Conservation (phyloP, 2,888 invertebrate species). For the Lasius fuliginosus region DNA sequence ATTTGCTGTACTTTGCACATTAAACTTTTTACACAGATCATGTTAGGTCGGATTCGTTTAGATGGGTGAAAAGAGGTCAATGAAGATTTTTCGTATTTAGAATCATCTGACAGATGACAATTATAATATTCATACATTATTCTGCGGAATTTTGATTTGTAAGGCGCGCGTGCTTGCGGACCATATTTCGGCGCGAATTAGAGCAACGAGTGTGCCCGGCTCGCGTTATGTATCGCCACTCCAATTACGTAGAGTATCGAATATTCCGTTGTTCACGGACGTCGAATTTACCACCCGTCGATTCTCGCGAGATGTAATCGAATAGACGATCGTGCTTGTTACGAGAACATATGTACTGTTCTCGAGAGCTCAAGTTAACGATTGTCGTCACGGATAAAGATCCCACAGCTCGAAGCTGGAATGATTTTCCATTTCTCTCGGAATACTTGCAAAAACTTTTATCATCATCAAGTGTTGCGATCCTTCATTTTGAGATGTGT, state of each 20-base stretch:
- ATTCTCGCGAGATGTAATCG: constrained; percentile 69
- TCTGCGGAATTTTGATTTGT: constrained; percentile 19
- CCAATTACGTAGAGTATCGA: constrained; percentile 69
- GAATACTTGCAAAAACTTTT: neutral
- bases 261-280: constrained; percentile 63
- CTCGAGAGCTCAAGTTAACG: constrained; percentile 53
- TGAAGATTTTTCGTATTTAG: neutral
- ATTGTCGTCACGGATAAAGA: constrained; percentile 31
- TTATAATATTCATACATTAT: constrained; percentile 39
- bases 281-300: constrained; percentile 59
- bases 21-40: neutral
- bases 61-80: neutral
- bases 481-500: neutral
- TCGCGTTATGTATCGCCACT: constrained; percentile 53
- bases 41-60: neutral
- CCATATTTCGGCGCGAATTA: constrained; percentile 43
- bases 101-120: neutral
- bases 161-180: constrained; percentile 37
- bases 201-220: constrained; percentile 17
- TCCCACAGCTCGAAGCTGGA: constrained; percentile 25
- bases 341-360: constrained; percentile 54
- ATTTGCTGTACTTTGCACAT: neutral
- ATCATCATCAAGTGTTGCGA: neutral
- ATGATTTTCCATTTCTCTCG: neutral
- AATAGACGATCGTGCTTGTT: constrained; percentile 68